Percentiles rank a stretch among this genome's conserved stretches.
These are phyloP conservation scores for Archegozetes longisetosus DNA, from an alignment of 1,140 invertebrate genomes.

Conservation along the genomic window DNA sequence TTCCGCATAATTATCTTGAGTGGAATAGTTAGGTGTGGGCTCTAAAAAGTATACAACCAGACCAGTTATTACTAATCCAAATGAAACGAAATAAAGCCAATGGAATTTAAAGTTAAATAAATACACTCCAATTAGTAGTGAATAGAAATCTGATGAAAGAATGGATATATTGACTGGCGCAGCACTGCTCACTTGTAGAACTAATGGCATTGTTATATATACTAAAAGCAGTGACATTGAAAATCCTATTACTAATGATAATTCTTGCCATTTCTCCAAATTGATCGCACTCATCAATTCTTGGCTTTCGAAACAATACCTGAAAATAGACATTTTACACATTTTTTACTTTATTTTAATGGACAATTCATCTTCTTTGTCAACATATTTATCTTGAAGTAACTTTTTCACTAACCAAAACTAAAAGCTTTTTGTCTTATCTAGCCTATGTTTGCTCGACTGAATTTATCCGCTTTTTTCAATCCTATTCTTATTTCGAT, in stretches of 20 bases:
- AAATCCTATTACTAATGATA: slow-evolving; percentile 41
- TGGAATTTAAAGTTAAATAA: slow-evolving; percentile 70
- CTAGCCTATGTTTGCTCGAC: too few relatives aligned
- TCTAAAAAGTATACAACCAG: slow-evolving; percentile 54
- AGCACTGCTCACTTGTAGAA: slow-evolving; percentile 58
- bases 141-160: slow-evolving; percentile 68
- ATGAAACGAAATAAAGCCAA: slow-evolving; percentile 58
- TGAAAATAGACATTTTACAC: slow-evolving; percentile 24
- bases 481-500: too few relatives aligned
- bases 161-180: slow-evolving; percentile 64
- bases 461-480: too few relatives aligned
- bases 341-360: neutral
- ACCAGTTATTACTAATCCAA: slow-evolving; percentile 52
- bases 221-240: slow-evolving; percentile 51
- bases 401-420: too few relatives aligned
- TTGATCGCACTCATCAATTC: slow-evolving; percentile 25
- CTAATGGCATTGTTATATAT: slow-evolving; percentile 54
- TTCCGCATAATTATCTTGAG: neutral
- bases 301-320: slow-evolving; percentile 36
- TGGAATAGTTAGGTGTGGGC: slow-evolving; percentile 30
- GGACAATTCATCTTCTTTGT: too few relatives aligned
- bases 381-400: too few relatives aligned
- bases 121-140: slow-evolving; percentile 57
- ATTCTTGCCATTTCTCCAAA: slow-evolving; percentile 22
- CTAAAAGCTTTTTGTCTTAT: too few relatives aligned